Percentiles rank a stretch among this genome's conserved stretches.
Conservation (phyloP, 35 echinoderm and acorn worm species). For the Apostichopus parvimensis region DNA sequence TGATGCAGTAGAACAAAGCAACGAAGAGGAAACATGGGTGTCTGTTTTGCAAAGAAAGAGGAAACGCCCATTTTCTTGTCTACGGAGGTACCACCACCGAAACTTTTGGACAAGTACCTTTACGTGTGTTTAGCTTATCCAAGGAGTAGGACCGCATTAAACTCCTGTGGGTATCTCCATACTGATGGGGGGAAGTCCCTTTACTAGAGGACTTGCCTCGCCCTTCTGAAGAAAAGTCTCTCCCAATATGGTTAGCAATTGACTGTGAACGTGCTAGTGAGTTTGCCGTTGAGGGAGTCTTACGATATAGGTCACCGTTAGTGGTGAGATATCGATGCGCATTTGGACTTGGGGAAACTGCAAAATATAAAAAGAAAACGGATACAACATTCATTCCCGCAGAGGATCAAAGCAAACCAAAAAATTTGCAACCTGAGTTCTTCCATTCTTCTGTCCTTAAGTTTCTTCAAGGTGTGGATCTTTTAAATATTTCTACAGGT, state of each 20-base stretch:
- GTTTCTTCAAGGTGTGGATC: too few species aligned
- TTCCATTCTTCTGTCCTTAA: too few species aligned
- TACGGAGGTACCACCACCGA: not conserved
- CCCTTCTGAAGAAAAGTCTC: not conserved
- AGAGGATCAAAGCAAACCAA: too few species aligned
- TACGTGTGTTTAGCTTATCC: slow-evolving; percentile 21
- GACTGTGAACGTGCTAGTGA: slow-evolving; percentile 41
- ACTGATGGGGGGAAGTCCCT: not conserved
- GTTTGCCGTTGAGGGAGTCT: not conserved
- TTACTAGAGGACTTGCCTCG: not conserved
- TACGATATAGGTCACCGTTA: slow-evolving; percentile 13
- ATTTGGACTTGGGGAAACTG: slow-evolving; percentile 53
- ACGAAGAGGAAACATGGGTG: not conserved
- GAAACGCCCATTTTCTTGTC: not conserved
- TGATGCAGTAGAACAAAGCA: not conserved
- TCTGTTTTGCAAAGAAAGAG: not conserved
- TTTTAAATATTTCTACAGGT: too few species aligned
- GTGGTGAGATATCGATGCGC: slow-evolving; percentile 26
- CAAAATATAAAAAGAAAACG: not conserved
- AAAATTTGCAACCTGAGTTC: too few species aligned
- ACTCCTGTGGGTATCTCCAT: slow-evolving; percentile 14
- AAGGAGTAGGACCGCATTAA: slow-evolving; percentile 38
- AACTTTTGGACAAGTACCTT: slow-evolving; percentile 10
- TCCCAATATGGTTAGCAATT: slow-evolving; percentile 38
- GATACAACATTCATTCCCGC: not conserved